Conservation (phyloP, 2,888 invertebrate species). For the Diplazon laetatorius region DNA sequence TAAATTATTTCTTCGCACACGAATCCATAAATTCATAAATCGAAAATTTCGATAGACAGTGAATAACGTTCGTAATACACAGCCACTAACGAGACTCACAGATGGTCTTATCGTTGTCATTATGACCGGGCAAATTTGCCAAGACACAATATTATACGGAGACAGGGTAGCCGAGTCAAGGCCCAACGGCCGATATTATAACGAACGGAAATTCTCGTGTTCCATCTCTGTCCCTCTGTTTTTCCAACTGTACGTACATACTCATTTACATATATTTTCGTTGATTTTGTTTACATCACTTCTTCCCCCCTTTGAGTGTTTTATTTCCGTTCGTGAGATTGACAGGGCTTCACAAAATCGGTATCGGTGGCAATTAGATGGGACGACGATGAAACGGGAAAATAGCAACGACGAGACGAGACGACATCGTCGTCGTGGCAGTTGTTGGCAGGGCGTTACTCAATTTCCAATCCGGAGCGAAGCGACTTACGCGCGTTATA, state of each 20-base stretch:
- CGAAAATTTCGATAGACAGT: not conserved
- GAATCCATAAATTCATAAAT: constrained; percentile 14
- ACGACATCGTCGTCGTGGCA: not conserved
- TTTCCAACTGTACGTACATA: too few species aligned
- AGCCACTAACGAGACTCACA: not conserved
- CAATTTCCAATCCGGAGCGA: constrained; percentile 36
- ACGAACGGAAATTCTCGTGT: constrained; percentile 20
- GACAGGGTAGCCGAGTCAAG: constrained; percentile 20
- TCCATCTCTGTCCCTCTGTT: not conserved
- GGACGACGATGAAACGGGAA: not conserved
- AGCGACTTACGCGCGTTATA: constrained; percentile 33
- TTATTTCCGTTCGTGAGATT: not conserved
- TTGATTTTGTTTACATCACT: too few species aligned
- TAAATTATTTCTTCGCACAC: too few species aligned
- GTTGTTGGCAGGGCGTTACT: constrained; percentile 17
- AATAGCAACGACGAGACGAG: not conserved
- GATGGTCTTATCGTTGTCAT: constrained; percentile 33
- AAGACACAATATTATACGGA: constrained; percentile 40
- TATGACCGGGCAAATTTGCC: constrained; percentile 38
- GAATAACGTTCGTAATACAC: not conserved
- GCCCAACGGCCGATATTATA: constrained; percentile 8
- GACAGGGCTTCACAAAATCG: constrained; percentile 1
- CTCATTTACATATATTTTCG: not conserved
- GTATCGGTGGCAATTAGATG: too few species aligned
- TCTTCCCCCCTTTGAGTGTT: too few species aligned